Conservation (phyloP, 2,888 invertebrate genomes). For the Protula sp. region DNA sequence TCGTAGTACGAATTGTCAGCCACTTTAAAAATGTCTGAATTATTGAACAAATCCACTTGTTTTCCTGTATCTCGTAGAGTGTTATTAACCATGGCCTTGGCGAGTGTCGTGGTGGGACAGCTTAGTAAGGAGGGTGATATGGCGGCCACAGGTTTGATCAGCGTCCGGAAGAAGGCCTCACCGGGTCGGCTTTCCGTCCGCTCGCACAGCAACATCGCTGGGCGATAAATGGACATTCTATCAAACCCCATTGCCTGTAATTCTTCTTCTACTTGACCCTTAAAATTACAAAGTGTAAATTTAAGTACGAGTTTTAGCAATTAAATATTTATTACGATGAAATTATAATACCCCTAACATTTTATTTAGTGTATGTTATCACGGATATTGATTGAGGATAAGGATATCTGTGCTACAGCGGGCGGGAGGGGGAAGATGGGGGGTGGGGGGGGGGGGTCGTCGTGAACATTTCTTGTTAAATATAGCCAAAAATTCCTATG, state of each 20-base stretch:
- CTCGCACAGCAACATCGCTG: constrained; percentile 48
- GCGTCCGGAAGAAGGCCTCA: constrained; percentile 32
- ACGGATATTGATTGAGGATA: too few relatives aligned
- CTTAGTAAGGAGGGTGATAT: constrained; percentile 45
- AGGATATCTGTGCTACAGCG: too few relatives aligned
- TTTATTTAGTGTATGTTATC: too few relatives aligned
- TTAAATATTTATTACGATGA: too few relatives aligned
- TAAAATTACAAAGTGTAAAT: too few relatives aligned
- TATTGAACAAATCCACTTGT: not conserved
- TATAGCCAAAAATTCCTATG: too few relatives aligned
- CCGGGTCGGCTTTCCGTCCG: constrained; percentile 38
- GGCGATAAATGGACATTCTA: constrained; percentile 45
- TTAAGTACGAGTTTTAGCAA: too few relatives aligned
- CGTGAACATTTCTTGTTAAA: too few relatives aligned
- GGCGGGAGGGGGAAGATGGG: too few relatives aligned
- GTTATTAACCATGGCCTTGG: constrained; percentile 42
- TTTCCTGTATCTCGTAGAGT: not conserved
- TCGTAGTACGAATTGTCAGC: too few relatives aligned
- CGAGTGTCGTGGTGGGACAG: constrained; percentile 40
- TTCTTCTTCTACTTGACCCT: constrained; percentile 53
- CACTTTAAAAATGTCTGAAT: not conserved
- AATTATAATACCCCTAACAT: too few relatives aligned
- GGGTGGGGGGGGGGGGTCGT: too few relatives aligned
- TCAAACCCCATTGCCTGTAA: constrained; percentile 46
- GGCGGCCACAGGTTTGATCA: constrained; percentile 41